Percentiles rank a stretch among this genome's conserved stretches.
Conservation (phyloP, 2,113 vertebrate species). For the Pterocles orientalis region DNA sequence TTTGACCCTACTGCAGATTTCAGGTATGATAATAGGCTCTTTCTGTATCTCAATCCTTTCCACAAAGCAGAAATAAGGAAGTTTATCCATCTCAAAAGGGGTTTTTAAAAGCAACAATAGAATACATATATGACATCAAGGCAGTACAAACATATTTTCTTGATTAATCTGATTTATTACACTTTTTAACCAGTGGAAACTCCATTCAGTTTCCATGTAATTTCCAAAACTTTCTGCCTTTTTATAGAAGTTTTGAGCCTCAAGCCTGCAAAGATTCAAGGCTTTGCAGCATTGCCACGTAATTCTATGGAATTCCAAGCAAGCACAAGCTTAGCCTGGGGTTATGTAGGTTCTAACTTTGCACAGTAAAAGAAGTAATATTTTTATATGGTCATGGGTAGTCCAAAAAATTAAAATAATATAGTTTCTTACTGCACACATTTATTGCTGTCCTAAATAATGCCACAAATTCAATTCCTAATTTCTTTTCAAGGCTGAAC, state of each 20-base stretch:
- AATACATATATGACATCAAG: neutral
- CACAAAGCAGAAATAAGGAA: neutral
- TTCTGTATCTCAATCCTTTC: neutral
- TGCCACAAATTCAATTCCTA: neutral
- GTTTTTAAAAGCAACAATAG: neutral
- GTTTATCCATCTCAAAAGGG: neutral
- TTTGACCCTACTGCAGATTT: neutral
- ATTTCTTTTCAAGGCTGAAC: neutral
- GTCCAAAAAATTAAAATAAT: neutral
- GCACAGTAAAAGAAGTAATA: neutral
- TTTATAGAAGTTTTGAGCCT: neutral
- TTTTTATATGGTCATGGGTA: neutral
- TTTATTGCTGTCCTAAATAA: neutral
- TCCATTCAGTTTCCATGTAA: neutral
- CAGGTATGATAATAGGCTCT: neutral
- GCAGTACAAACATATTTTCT: neutral
- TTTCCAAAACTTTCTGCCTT: neutral
- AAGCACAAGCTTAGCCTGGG: neutral
- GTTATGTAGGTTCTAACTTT: neutral
- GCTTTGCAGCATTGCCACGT: accelerated
- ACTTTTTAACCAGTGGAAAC: neutral
- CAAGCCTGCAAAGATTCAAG: neutral
- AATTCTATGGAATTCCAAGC: neutral
- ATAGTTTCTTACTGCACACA: neutral
- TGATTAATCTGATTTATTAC: neutral